A percentile compares a stretch with the other conserved stretches of the same genome.
phyloP scores from a whole-genome alignment of 2,113 vertebrate genomes.

The Perccottus glenii region DNA sequence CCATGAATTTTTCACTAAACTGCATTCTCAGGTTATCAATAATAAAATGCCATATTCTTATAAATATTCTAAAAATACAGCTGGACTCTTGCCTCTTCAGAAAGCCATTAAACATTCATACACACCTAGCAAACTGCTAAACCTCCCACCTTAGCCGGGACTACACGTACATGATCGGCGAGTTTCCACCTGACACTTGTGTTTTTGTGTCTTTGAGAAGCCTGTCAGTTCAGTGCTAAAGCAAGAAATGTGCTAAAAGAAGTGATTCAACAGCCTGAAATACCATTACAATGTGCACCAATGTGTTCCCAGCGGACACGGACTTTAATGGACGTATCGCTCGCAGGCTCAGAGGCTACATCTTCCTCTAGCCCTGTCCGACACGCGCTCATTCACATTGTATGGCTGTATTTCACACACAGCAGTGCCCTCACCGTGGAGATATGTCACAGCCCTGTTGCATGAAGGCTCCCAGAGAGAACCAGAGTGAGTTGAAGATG shows the following conservation, averaged over 20 bases:
- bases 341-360: conserved; percentile 18
- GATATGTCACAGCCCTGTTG: conserved; percentile 99
- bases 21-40: conserved; percentile 81
- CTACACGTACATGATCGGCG: conserved; percentile 30
- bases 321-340: conserved; percentile 9
- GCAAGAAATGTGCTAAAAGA: conserved; percentile 32
- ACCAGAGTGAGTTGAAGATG: conserved; percentile 99
- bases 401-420: conserved; percentile 17
- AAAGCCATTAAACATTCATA: conserved; percentile 73
- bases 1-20: conserved; percentile 78
- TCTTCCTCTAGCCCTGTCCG: conserved; percentile 15
- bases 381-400: conserved; percentile 4
- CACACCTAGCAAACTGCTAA: conserved; percentile 60
- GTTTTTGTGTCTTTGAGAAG: conserved; percentile 17
- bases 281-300: conserved; percentile 27
- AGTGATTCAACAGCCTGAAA: conserved; percentile 52
- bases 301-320: not conserved
- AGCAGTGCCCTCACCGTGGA: conserved; percentile 85
- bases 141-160: conserved; percentile 42
- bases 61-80: conserved; percentile 82
- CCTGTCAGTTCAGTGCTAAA: conserved; percentile 28
- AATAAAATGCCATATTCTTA: conserved; percentile 80
- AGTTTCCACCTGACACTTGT: conserved; percentile 40
- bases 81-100: conserved; percentile 60
- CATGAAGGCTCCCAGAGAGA: conserved; percentile 99